Conservation (phyloP, 2,888 invertebrate species). For the Toxonevra muliebris region DNA sequence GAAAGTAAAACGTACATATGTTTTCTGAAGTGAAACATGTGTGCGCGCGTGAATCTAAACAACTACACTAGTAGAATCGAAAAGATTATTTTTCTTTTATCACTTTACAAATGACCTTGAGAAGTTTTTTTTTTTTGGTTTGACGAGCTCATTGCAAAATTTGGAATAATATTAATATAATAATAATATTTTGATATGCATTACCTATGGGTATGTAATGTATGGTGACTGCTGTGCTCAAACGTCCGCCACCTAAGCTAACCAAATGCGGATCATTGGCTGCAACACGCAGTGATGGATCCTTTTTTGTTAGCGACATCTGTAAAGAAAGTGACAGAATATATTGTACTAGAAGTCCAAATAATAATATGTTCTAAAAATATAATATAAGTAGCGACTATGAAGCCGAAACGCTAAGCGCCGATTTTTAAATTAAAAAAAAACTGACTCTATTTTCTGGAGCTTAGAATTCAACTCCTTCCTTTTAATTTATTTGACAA, state of each 20-base stretch:
- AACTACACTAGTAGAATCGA: background rate
- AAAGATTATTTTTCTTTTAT: slow-evolving; percentile 33
- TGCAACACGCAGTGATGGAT: slow-evolving; percentile 69
- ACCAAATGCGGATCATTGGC: slow-evolving; percentile 91
- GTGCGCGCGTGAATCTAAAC: too few relatives aligned
- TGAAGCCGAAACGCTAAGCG: too few relatives aligned
- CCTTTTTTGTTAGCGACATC: slow-evolving; percentile 65
- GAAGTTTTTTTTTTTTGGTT: slow-evolving; percentile 5
- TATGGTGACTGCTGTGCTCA: slow-evolving; percentile 91
- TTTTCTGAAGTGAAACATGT: too few relatives aligned
- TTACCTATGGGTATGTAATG: slow-evolving; percentile 90
- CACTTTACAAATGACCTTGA: slow-evolving; percentile 50
- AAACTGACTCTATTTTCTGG: too few relatives aligned
- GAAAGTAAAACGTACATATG: background rate
- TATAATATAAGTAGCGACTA: too few relatives aligned
- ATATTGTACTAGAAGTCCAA: slow-evolving; percentile 8
- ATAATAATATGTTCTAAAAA: too few relatives aligned
- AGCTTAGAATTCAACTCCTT: too few relatives aligned
- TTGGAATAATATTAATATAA: too few relatives aligned
- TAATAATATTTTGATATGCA: slow-evolving; percentile 35
- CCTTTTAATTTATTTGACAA: too few relatives aligned
- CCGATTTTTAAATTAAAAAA: too few relatives aligned
- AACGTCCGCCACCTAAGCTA: slow-evolving; percentile 87
- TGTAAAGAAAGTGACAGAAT: slow-evolving; percentile 39
- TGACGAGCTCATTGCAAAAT: background rate